Conservation (phyloP, 2,113 vertebrate genomes). For the Scopus umbretta region DNA sequence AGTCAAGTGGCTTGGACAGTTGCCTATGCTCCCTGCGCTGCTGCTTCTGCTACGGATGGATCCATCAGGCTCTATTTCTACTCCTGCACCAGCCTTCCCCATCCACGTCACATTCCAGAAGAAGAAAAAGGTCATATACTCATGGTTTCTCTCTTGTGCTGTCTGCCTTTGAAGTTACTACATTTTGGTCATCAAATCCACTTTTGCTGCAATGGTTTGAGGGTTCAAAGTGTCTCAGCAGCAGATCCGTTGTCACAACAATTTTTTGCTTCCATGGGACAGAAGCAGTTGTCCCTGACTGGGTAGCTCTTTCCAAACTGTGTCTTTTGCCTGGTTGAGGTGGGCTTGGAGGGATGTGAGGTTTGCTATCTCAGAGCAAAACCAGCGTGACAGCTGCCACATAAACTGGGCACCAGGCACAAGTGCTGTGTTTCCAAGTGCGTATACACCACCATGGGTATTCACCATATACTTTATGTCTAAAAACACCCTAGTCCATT, state of each 20-base stretch:
- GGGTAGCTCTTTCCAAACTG: neutral
- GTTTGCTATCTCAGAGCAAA: neutral
- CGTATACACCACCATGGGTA: fast-evolving
- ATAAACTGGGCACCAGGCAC: fast-evolving
- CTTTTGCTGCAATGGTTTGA: fast-evolving
- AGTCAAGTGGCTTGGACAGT: neutral
- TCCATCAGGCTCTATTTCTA: neutral
- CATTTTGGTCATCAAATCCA: fast-evolving
- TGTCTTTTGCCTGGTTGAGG: neutral
- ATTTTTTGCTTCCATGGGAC: neutral
- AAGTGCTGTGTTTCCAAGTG: fast-evolving
- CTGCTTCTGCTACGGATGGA: neutral
- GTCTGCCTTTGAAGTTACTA: neutral
- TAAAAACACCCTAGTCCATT: neutral
- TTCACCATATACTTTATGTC: fast-evolving
- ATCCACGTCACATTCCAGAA: fast-evolving
- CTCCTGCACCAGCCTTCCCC: neutral
- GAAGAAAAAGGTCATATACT: neutral
- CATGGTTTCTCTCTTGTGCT: neutral
- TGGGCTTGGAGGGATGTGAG: neutral
- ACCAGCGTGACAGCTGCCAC: fast-evolving
- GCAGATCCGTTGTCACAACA: neutral
- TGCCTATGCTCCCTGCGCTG: neutral
- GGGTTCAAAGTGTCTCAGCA: neutral
- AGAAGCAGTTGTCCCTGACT: neutral